Base-by-base conservation (phyloP, 2,888 invertebrate genomes). In the Lepeophtheirus nordmannii region DNA sequence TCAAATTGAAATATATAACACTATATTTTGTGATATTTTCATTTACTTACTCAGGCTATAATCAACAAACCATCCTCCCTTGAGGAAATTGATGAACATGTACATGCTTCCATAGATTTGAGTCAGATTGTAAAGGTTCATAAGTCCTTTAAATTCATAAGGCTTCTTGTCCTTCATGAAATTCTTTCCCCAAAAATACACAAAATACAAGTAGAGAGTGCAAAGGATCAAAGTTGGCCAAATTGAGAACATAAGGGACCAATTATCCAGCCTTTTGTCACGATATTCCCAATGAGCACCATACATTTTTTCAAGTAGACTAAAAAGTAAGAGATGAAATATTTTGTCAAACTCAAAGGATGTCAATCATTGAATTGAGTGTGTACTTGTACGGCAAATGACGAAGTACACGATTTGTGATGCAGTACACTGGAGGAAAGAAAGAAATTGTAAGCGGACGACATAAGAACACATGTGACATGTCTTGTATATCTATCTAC, bases 181-280 rank as follows among this genome's bases (percentile, higher is more conserved):
- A 9, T 20, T 46, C 30, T 20, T 20, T 10, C 63, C 63, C 20
- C n/a, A 37, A n/a, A 12, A 22, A 17, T 22, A 20, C 14, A 22
- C 30, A 22, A 63, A 20, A n/a, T 53, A 63, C 20, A 46, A 22
- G 37, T 63, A 63, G 53, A 23, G 12, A 20, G 56, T 22, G 1
- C 20, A 41, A 12, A 46, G 22, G 63, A 37, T 37, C 23, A 63
- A 11, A 3, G 63, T 63, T 9, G 63, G 63, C 63, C 63, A 63
- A 14, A 53, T 46, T 17, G 20, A 23, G 8, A 53, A 41, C 63
- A 63, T 46, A n/a, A 63, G 23, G 8, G 56, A 23, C 63, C 63
- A 63, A n/a, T 56, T 53, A 30, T 63, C 63, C 53, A 63, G 22
- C 12, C 63, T 14, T 46, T 11, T 9, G 53, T 63, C 63, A 17